A percentile compares a stretch with the other conserved stretches of the same genome.
phyloP scores from a whole-genome alignment of 2,888 invertebrate genomes.

The Orchesellides sinensis region DNA sequence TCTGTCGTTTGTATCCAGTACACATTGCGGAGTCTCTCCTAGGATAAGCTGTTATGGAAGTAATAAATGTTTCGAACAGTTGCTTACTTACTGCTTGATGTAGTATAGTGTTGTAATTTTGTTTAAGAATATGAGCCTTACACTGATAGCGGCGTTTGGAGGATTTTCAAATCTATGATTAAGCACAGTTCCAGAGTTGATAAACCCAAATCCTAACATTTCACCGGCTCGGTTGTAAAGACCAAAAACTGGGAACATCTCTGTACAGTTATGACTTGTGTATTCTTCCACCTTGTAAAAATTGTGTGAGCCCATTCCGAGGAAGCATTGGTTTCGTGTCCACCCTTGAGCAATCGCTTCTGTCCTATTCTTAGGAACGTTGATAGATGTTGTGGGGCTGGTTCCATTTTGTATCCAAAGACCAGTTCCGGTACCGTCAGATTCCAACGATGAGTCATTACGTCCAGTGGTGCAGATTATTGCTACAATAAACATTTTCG shows the following conservation, averaged over 20 bases:
- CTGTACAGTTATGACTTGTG: constrained; percentile 54
- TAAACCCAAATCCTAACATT: constrained; percentile 66
- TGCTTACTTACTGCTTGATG: neutral
- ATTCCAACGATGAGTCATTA: constrained; percentile 30
- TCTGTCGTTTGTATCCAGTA: constrained; percentile 25
- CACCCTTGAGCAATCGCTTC: constrained; percentile 61
- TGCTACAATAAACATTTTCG: constrained; percentile 20
- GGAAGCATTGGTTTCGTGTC: constrained; percentile 67
- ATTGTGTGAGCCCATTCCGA: constrained; percentile 66
- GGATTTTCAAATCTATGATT: constrained; percentile 65
- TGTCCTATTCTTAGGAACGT: constrained; percentile 55
- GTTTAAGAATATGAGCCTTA: constrained; percentile 17
- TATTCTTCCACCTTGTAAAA: constrained; percentile 63
- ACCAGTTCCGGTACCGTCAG: constrained; percentile 67
- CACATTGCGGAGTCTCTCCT: constrained; percentile 41
- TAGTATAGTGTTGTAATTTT: no score
- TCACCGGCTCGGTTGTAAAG: constrained; percentile 59
- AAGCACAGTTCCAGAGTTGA: constrained; percentile 49
- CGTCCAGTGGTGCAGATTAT: constrained; percentile 69
- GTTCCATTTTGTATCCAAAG: constrained; percentile 69
- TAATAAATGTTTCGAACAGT: neutral
- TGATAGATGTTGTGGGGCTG: constrained; percentile 12
- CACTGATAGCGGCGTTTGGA: constrained; percentile 56
- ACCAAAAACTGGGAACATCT: constrained; percentile 61
- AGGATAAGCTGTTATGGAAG: constrained; percentile 21